phyloP scores from a whole-genome alignment of 2,888 invertebrate species.

The Entomobrya proxima region DNA sequence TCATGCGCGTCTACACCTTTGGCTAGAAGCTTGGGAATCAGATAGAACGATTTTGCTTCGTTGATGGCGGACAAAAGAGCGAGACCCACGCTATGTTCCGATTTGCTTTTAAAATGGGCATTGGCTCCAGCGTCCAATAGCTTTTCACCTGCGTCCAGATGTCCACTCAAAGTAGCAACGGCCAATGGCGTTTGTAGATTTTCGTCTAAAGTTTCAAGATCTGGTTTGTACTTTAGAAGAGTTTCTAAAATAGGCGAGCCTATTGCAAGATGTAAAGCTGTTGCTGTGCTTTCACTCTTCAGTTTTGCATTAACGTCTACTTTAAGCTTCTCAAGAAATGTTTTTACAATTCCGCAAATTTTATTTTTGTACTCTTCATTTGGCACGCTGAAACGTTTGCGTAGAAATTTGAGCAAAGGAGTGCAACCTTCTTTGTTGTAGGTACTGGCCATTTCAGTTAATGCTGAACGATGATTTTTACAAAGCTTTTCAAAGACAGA shows the following conservation, averaged over 20 bases:
- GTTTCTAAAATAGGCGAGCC: constrained; percentile 33
- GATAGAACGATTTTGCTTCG: constrained; percentile 9
- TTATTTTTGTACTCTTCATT: not conserved
- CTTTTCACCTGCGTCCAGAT: constrained; percentile 38
- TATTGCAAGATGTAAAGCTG: constrained; percentile 58
- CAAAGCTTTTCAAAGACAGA: constrained; percentile 20
- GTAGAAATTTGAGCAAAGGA: constrained; percentile 54
- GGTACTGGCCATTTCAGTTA: constrained; percentile 63
- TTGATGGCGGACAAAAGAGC: constrained; percentile 33
- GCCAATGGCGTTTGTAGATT: constrained; percentile 76
- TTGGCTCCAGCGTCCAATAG: constrained; percentile 73
- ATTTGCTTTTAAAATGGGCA: constrained; percentile 62
- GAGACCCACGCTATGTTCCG: constrained; percentile 38
- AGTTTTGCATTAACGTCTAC: constrained; percentile 65
- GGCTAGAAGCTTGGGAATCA: constrained; percentile 67
- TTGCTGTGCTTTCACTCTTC: constrained; percentile 17
- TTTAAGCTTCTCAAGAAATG: constrained; percentile 61
- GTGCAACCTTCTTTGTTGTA: constrained; percentile 61
- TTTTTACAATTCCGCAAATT: constrained; percentile 40
- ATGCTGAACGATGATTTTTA: constrained; percentile 1
- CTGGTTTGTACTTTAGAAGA: constrained; percentile 56
- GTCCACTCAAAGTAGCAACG: constrained; percentile 75
- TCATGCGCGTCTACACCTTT: constrained; percentile 68
- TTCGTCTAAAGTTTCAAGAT: constrained; percentile 64
- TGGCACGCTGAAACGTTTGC: not conserved